Conservation (phyloP, 2,888 invertebrate species). For the Oscheius myriophilus region DNA sequence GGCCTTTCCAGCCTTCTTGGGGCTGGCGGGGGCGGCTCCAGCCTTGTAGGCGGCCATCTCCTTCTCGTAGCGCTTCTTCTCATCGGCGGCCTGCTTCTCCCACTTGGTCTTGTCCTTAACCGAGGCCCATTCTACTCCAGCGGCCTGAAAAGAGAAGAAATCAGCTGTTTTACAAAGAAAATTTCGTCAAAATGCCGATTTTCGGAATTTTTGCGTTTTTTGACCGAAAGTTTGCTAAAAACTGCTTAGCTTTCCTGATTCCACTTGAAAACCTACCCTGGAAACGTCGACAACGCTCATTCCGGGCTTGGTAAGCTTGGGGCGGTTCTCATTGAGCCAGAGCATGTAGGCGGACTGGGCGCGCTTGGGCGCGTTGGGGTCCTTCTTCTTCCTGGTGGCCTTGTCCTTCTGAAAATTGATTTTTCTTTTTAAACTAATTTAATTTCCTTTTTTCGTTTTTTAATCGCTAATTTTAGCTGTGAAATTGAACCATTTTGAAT, state of each 20-base stretch:
- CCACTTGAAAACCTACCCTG: conserved; percentile 81
- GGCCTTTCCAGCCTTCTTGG: conserved; percentile 21
- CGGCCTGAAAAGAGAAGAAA: conserved; percentile 26
- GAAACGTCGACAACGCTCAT: conserved; percentile 89
- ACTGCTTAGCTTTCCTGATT: not conserved
- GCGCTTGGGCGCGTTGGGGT: conserved; percentile 89
- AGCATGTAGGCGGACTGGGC: conserved; percentile 90
- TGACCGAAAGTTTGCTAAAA: too few species aligned
- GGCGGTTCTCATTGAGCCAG: conserved; percentile 86
- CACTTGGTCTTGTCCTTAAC: conserved; percentile 77
- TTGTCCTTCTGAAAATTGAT: conserved; percentile 1
- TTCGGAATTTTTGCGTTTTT: not conserved
- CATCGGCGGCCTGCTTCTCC: conserved; percentile 85
- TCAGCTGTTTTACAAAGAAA: too few species aligned
- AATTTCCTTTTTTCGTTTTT: not conserved
- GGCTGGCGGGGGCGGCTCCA: conserved; percentile 7
- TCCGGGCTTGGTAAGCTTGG: conserved; percentile 87
- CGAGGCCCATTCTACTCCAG: conserved; percentile 42
- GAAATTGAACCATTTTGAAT: not conserved
- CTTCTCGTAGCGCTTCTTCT: conserved; percentile 85
- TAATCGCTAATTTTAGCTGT: too few species aligned
- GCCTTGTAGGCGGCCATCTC: conserved; percentile 87
- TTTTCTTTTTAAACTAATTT: not conserved
- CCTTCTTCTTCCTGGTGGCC: conserved; percentile 73
- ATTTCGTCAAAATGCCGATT: not conserved